Conservation (phyloP, 2,888 invertebrate species). For the Perizoma flavofasciatum region DNA sequence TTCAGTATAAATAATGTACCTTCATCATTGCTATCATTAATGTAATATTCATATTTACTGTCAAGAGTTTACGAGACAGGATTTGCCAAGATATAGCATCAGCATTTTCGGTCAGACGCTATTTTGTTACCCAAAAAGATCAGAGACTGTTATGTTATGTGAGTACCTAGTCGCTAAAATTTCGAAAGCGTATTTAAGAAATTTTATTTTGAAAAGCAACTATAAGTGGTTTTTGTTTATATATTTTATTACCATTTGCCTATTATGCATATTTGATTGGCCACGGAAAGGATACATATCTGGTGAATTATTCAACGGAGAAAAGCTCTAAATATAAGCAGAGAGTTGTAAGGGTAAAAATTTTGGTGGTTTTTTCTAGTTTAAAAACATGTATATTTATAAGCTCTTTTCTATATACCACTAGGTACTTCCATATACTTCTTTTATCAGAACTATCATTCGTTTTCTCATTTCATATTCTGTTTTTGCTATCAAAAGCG, state of each 20-base stretch:
- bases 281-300: slow-evolving; percentile 42
- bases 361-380: background rate
- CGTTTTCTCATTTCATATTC: background rate
- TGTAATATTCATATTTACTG: slow-evolving; percentile 55
- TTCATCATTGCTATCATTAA: slow-evolving; percentile 67
- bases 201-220: slow-evolving; percentile 27
- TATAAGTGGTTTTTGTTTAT: slow-evolving; percentile 27
- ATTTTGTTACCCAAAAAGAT: slow-evolving; percentile 11
- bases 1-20: slow-evolving; percentile 56
- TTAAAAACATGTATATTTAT: background rate
- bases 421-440: no score
- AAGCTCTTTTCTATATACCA: no score
- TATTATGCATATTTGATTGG: slow-evolving; percentile 47
- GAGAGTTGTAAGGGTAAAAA: background rate
- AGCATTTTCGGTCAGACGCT: slow-evolving; percentile 30
- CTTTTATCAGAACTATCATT: no score
- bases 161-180: slow-evolving; percentile 22
- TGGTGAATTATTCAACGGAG: slow-evolving; percentile 62
- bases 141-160: slow-evolving; percentile 19
- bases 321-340: slow-evolving; percentile 40
- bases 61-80: slow-evolving; percentile 53
- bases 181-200: slow-evolving; percentile 42
- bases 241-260: slow-evolving; percentile 29
- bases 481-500: slow-evolving; percentile 25
- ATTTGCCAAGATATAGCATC: slow-evolving; percentile 52